phyloP scores from a whole-genome alignment of 2,888 invertebrate genomes.

The Leucophenga montana region DNA sequence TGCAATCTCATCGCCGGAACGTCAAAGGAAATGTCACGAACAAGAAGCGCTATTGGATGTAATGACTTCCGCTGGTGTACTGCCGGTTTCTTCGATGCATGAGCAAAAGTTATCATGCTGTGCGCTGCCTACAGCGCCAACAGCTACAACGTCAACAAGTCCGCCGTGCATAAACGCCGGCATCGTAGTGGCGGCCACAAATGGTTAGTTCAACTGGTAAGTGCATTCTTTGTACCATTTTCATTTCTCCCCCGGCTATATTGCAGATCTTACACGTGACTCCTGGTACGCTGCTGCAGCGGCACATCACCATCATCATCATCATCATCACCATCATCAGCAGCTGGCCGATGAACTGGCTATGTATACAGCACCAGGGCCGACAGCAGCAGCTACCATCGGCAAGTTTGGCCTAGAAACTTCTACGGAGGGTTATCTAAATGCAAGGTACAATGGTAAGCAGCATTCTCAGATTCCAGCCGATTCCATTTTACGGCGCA shows the following conservation, averaged over 20 bases:
- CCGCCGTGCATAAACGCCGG: slow-evolving; percentile 28
- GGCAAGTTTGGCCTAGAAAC: slow-evolving; percentile 70
- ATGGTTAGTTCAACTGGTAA: slow-evolving; percentile 52
- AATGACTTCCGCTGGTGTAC: slow-evolving; percentile 48
- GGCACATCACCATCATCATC: slow-evolving; percentile 54
- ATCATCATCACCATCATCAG: slow-evolving; percentile 67
- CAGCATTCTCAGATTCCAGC: slow-evolving; percentile 38
- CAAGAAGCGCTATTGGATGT: slow-evolving; percentile 57
- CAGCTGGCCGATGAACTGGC: slow-evolving; percentile 69
- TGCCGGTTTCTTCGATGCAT: slow-evolving; percentile 41
- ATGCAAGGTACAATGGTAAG: slow-evolving; percentile 73
- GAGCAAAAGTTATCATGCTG: slow-evolving; percentile 61
- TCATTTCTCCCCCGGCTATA: slow-evolving; percentile 3
- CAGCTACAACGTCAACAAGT: slow-evolving; percentile 34
- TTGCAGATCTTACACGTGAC: slow-evolving; percentile 61
- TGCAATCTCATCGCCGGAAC: slow-evolving; percentile 49
- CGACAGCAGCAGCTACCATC: slow-evolving; percentile 59
- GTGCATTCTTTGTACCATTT: neutral
- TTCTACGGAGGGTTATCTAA: slow-evolving; percentile 71
- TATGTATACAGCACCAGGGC: slow-evolving; percentile 63
- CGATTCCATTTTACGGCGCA: slow-evolving; percentile 18
- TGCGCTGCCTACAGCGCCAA: slow-evolving; percentile 30
- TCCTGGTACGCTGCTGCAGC: slow-evolving; percentile 64
- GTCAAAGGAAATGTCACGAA: slow-evolving; percentile 61
- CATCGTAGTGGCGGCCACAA: slow-evolving; percentile 20